These are phyloP conservation scores for Iselma pallidipennis DNA, from an alignment of 2,888 invertebrate genomes.

Conservation along the genomic window DNA sequence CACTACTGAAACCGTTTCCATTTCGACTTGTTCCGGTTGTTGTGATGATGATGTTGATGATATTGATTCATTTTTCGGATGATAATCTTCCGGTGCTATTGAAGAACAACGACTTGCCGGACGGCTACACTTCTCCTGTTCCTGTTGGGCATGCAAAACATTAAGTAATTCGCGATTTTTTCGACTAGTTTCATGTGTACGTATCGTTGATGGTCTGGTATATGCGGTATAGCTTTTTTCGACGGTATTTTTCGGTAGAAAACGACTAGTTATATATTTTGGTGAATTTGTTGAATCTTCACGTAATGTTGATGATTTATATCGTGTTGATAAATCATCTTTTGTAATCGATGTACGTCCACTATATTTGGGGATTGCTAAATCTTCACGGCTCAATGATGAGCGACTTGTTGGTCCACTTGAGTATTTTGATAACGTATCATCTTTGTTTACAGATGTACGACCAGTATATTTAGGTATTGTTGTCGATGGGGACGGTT, in stretches of 20 bases:
- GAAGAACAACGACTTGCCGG: slow-evolving; percentile 50
- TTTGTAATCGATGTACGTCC: slow-evolving; percentile 19
- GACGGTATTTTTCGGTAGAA: slow-evolving; percentile 54
- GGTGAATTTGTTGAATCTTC: slow-evolving; percentile 50
- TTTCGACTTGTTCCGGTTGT: slow-evolving; percentile 39
- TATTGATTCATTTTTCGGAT: slow-evolving; percentile 18
- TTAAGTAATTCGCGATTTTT: slow-evolving; percentile 53
- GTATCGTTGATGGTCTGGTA: slow-evolving; percentile 44
- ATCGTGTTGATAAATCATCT: slow-evolving; percentile 27
- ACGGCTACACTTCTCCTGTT: slow-evolving; percentile 45
- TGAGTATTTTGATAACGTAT: slow-evolving; percentile 38
- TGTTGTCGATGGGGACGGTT: slow-evolving; percentile 44
- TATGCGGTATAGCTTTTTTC: slow-evolving; percentile 55
- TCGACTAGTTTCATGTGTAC: slow-evolving; percentile 50
- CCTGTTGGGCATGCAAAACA: slow-evolving; percentile 49
- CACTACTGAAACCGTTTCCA: slow-evolving; percentile 64
- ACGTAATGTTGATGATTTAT: slow-evolving; percentile 40
- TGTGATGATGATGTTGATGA: slow-evolving; percentile 7
- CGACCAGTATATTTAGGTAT: slow-evolving; percentile 46
- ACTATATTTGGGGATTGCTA: slow-evolving; percentile 10
- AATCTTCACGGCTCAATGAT: slow-evolving; percentile 35
- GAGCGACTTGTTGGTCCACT: slow-evolving; percentile 36
- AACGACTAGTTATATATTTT: slow-evolving; percentile 55
- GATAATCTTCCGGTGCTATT: slow-evolving; percentile 40
- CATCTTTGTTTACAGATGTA: slow-evolving; percentile 42